These are phyloP conservation scores for Crax fasciolata DNA, from an alignment of 2,797 vertebrate genomes.

Conservation along the genomic window DNA sequence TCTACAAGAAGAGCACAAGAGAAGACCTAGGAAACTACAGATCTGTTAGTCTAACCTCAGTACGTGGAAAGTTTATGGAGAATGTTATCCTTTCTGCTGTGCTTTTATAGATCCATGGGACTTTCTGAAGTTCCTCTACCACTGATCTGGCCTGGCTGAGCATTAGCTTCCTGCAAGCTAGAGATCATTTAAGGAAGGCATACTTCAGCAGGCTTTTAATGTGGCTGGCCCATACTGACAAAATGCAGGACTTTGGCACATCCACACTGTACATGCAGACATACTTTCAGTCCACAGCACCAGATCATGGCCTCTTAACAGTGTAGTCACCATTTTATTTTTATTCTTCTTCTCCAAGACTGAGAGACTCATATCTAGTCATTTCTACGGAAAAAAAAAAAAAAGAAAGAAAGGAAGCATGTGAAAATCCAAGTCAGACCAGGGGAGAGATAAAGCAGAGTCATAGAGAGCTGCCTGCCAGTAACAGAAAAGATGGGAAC, in stretches of 20 bases:
- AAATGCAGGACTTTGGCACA: background rate
- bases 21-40: background rate
- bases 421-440: background rate
- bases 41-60: background rate
- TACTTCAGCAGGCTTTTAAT: rapidly evolving
- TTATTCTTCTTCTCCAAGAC: background rate
- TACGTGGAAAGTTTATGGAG: background rate
- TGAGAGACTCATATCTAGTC: background rate
- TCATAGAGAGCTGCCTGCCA: background rate
- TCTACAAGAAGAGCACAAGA: background rate
- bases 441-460: background rate
- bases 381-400: background rate
- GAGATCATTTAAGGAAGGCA: background rate
- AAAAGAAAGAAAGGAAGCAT: background rate
- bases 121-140: background rate
- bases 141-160: background rate
- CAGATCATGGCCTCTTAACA: background rate
- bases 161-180: background rate
- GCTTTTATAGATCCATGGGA: background rate
- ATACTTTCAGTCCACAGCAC: background rate
- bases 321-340: background rate
- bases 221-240: background rate
- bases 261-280: background rate
- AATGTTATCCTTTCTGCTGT: background rate
- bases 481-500: background rate